Evolutionary conservation across 92 coral and sea anemone species (phyloP).

Genomic region (Zoanthus gigantus): DNA sequence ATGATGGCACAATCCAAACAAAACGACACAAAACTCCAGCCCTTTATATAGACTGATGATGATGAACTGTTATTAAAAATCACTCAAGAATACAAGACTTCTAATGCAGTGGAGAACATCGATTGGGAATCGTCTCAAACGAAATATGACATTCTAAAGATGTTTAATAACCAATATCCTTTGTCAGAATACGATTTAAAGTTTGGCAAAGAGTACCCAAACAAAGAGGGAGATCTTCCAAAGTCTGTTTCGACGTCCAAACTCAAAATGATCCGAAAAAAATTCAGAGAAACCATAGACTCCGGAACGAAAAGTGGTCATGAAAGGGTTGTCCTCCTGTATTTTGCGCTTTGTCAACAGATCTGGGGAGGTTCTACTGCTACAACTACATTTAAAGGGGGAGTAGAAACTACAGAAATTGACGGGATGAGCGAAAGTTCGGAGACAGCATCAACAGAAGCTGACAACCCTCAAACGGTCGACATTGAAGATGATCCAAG

Average conservation of each 20-base stretch:
- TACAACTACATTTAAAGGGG: background rate
- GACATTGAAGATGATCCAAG: background rate
- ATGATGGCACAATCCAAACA: constrained; percentile 9
- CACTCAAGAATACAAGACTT: constrained; percentile 1
- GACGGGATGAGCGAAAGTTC: background rate
- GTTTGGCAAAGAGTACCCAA: background rate
- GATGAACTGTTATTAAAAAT: background rate
- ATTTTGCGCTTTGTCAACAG: background rate
- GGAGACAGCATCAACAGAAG: background rate
- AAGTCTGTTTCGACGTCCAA: background rate
- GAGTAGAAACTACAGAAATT: background rate
- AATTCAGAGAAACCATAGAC: background rate
- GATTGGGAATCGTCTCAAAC: background rate
- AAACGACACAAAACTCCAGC: constrained; percentile 9
- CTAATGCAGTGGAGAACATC: background rate
- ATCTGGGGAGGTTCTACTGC: background rate
- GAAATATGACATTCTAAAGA: background rate
- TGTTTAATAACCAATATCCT: background rate
- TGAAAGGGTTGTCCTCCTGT: background rate
- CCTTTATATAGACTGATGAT: background rate
- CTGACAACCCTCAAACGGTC: background rate
- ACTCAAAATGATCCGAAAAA: background rate
- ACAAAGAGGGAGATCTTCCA: background rate
- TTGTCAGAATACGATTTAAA: background rate
- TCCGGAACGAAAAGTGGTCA: background rate